A percentile compares a stretch with the other conserved stretches of the same genome.
phyloP scores from a whole-genome alignment of 2,797 vertebrate genomes.

The Spea hammondii region DNA sequence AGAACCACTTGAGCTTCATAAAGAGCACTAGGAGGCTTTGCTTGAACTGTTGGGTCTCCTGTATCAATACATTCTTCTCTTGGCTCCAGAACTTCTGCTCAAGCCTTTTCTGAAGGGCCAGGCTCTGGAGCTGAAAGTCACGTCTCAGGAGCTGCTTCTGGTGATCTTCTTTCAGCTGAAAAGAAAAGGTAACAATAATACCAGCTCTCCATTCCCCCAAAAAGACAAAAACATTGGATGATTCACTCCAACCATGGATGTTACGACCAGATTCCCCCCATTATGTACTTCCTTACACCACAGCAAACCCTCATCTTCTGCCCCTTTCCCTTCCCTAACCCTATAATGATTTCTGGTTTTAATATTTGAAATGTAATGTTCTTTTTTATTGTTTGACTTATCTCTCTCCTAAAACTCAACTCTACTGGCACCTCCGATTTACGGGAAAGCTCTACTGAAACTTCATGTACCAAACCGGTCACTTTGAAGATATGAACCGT shows the following conservation, averaged over 20 bases:
- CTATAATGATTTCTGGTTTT: too few relatives aligned
- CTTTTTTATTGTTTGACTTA: too few relatives aligned
- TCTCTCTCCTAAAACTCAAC: too few relatives aligned
- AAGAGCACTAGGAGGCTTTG: slow-evolving; percentile 90
- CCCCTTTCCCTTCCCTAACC: too few relatives aligned
- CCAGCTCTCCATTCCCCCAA: too few relatives aligned
- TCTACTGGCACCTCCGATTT: too few relatives aligned
- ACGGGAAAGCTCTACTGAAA: background rate
- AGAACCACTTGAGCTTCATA: slow-evolving; percentile 95
- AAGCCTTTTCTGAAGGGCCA: slow-evolving; percentile 87
- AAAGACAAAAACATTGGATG: too few relatives aligned
- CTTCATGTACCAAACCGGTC: background rate
- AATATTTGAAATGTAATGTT: too few relatives aligned
- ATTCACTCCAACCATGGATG: too few relatives aligned
- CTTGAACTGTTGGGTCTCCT: slow-evolving; percentile 94
- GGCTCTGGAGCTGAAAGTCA: slow-evolving; percentile 94
- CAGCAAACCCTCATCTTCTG: too few relatives aligned
- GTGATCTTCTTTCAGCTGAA: slow-evolving; percentile 89
- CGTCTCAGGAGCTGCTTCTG: slow-evolving; percentile 86
- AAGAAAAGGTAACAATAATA: background rate
- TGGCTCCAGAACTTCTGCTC: slow-evolving; percentile 95
- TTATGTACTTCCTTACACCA: too few relatives aligned
- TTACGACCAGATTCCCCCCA: too few relatives aligned
- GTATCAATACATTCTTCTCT: slow-evolving; percentile 88
- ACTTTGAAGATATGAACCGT: background rate